These are phyloP conservation scores for Ctenochaetus hawaiiensis DNA, from an alignment of 2,797 vertebrate species.

Conservation along the genomic window DNA sequence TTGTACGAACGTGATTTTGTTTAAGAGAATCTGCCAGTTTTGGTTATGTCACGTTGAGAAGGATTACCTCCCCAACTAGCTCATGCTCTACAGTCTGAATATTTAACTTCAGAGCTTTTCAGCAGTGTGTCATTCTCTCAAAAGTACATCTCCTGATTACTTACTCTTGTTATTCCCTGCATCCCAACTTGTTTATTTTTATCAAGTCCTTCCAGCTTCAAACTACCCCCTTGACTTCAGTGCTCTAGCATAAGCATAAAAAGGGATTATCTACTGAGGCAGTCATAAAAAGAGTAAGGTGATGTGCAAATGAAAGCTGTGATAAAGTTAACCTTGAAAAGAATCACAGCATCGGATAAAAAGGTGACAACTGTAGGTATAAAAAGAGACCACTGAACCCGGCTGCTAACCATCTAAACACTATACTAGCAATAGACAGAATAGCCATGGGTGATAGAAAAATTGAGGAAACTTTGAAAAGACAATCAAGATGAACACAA, in stretches of 20 bases:
- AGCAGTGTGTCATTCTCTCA: conserved; percentile 23
- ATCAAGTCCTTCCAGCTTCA: conserved; percentile 32
- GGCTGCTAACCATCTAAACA: too few relatives aligned
- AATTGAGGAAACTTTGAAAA: too few relatives aligned
- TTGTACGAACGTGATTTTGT: conserved; percentile 25
- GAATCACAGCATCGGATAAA: conserved; percentile 2
- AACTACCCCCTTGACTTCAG: conserved; percentile 17
- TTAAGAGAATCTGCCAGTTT: not conserved
- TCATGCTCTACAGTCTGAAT: not conserved
- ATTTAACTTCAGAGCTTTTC: not conserved
- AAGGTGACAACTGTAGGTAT: too few relatives aligned
- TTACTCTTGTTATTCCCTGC: conserved; percentile 23
- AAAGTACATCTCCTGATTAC: conserved; percentile 9
- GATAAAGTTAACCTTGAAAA: conserved; percentile 14
- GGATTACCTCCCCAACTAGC: not conserved
- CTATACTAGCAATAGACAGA: too few relatives aligned
- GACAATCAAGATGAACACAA: too few relatives aligned
- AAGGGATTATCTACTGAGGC: conserved; percentile 35
- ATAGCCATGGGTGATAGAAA: too few relatives aligned
- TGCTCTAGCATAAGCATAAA: conserved; percentile 9
- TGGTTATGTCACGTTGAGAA: not conserved
- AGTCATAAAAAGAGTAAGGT: conserved; percentile 7
- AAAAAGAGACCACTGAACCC: too few relatives aligned
- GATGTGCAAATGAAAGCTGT: conserved; percentile 9
- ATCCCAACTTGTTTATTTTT: conserved; percentile 22